Percentiles rank a stretch among this genome's conserved stretches.
These are phyloP conservation scores for Tenthredo notha DNA, from an alignment of 2,888 invertebrate genomes.

Conservation along the genomic window DNA sequence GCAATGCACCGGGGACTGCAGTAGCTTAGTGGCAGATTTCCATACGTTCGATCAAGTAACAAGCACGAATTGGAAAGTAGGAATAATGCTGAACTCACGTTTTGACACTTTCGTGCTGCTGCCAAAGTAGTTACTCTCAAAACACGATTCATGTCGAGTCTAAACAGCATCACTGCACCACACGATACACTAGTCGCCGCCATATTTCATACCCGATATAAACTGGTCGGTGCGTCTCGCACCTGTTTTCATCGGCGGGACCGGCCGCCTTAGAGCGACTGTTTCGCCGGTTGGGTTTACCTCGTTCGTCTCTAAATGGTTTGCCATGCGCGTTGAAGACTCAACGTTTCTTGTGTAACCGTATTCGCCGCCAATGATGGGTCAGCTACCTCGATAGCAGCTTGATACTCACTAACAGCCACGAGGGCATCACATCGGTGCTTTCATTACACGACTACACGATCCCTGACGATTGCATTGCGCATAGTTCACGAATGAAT, in stretches of 20 bases:
- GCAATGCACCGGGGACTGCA: not conserved
- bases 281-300: slow-evolving; percentile 61
- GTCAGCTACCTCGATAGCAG: slow-evolving; percentile 8
- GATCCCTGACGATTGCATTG: not conserved
- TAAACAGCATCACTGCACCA: slow-evolving; percentile 68
- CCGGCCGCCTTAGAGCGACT: slow-evolving; percentile 69
- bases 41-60: not conserved
- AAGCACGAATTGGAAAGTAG: not conserved
- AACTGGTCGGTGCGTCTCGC: slow-evolving; percentile 55
- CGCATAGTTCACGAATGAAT: not conserved
- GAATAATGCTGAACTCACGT: slow-evolving; percentile 65
- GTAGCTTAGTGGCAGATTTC: not conserved
- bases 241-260: slow-evolving; percentile 54
- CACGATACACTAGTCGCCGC: slow-evolving; percentile 70
- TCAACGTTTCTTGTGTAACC: slow-evolving; percentile 28
- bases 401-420: not conserved
- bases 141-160: slow-evolving; percentile 71
- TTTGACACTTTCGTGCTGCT: slow-evolving; percentile 67
- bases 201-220: slow-evolving; percentile 63
- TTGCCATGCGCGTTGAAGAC: slow-evolving; percentile 61
- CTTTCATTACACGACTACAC: not conserved
- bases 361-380: slow-evolving; percentile 20
- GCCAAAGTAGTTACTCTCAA: slow-evolving; percentile 69
- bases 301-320: slow-evolving; percentile 62
- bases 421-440: not conserved